Conservation (phyloP, 2,888 invertebrate species). For the Drosophila maculinotata region DNA sequence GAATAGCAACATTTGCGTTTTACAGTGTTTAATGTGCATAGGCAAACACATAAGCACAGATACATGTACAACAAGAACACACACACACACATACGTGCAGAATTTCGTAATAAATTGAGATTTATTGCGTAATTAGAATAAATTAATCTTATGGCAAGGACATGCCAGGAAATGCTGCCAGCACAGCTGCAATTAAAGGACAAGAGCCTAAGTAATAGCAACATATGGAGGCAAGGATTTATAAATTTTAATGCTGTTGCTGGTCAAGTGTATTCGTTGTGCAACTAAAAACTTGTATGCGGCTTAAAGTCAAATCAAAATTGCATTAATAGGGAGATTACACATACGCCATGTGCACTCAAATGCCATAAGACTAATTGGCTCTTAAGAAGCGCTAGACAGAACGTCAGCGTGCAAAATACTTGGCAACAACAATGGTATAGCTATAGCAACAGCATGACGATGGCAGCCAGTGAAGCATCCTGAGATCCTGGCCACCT, state of each 20-base stretch:
- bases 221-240: conserved; percentile 3
- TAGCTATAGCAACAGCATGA: conserved; percentile 46
- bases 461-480: conserved; percentile 17
- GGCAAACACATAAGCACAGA: conserved; percentile 10
- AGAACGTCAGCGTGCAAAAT: conserved; percentile 8
- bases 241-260: background rate
- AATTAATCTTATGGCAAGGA: conserved; percentile 79
- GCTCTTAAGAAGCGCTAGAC: conserved; percentile 45
- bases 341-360: conserved; percentile 62
- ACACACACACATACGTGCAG: conserved; percentile 12
- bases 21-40: conserved; percentile 37
- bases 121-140: conserved; percentile 85
- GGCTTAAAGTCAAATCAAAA: conserved; percentile 56
- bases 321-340: conserved; percentile 67
- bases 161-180: conserved; percentile 27
- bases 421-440: conserved; percentile 39
- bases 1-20: conserved; percentile 44
- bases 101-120: conserved; percentile 81
- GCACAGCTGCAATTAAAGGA: conserved; percentile 34
- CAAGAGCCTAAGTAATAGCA: conserved; percentile 11
- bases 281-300: background rate
- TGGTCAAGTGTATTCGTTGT: conserved; percentile 1
- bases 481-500: conserved; percentile 19
- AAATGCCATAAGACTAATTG: conserved; percentile 70
- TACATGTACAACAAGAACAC: conserved; percentile 28